Percentiles rank a stretch among this genome's conserved stretches.
Evolutionary conservation across 2,113 vertebrate genomes (phyloP).

Genomic region (Cavia aperea): DNA sequence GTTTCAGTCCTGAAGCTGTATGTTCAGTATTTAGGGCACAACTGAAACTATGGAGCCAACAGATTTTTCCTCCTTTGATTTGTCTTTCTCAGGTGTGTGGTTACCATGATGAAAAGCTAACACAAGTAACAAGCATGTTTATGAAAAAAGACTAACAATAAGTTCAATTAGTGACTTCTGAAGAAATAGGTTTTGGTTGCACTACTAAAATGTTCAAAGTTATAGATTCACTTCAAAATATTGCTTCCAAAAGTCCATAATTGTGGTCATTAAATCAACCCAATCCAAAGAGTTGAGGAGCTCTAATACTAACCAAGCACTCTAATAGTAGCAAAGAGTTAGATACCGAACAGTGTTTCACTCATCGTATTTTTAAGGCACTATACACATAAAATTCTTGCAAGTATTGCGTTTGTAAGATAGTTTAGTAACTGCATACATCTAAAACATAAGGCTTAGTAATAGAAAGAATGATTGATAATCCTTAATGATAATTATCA

Average conservation of each 20-base stretch:
- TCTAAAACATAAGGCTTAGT: not conserved
- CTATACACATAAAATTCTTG: not conserved
- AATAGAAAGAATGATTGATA: not conserved
- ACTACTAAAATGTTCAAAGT: not conserved
- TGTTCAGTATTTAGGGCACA: too few relatives aligned
- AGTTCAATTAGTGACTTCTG: not conserved
- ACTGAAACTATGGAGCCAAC: too few relatives aligned
- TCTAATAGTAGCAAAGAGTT: too few relatives aligned
- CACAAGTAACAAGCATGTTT: not conserved
- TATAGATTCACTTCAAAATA: not conserved
- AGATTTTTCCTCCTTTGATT: too few relatives aligned
- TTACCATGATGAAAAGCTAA: too few relatives aligned
- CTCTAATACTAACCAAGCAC: too few relatives aligned
- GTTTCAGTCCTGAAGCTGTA: too few relatives aligned
- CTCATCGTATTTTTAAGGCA: not conserved
- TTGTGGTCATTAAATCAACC: not conserved
- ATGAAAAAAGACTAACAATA: not conserved
- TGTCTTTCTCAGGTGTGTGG: too few relatives aligned
- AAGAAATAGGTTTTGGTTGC: not conserved
- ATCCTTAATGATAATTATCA: not conserved
- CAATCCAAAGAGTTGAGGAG: not conserved
- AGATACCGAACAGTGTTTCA: not conserved
- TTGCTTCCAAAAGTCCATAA: not conserved
- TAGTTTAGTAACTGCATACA: not conserved
- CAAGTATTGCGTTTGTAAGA: not conserved